Evolutionary conservation across 2,888 invertebrate genomes (phyloP).

Genomic region (Ormyrus nitidulus): DNA sequence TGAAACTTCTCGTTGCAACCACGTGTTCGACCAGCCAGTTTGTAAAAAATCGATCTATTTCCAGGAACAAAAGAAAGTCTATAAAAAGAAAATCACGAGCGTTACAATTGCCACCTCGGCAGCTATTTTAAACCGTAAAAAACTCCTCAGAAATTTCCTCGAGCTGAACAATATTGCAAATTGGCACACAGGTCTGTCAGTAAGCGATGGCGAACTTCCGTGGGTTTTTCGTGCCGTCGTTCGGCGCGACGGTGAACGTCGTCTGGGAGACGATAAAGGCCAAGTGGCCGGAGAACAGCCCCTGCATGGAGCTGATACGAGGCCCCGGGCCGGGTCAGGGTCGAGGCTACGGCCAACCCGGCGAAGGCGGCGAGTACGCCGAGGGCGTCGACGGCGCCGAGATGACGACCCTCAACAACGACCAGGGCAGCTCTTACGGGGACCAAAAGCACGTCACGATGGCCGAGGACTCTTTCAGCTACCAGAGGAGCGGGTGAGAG

Average conservation of each 20-base stretch:
- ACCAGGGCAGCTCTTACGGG: conserved; percentile 67
- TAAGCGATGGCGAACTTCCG: conserved; percentile 80
- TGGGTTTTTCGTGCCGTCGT: conserved; percentile 82
- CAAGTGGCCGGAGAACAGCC: conserved; percentile 83
- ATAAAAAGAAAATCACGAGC: too few species aligned
- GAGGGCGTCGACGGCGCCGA: conserved; percentile 73
- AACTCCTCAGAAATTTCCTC: too few species aligned
- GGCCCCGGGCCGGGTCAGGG: conserved; percentile 69
- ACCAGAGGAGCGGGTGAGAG: conserved; percentile 71
- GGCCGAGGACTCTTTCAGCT: conserved; percentile 73
- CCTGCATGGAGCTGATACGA: conserved; percentile 75
- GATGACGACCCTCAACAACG: conserved; percentile 74
- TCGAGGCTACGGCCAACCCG: conserved; percentile 62
- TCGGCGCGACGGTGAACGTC: conserved; percentile 87
- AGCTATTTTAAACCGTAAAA: too few species aligned
- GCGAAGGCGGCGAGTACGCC: conserved; percentile 62
- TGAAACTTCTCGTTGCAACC: too few species aligned
- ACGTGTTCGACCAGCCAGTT: too few species aligned
- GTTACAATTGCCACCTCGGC: too few species aligned
- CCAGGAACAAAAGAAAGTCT: too few species aligned
- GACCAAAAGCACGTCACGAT: conserved; percentile 70
- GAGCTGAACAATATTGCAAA: neutral
- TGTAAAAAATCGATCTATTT: too few species aligned
- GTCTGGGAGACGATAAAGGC: conserved; percentile 89
- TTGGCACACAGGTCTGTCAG: conserved; percentile 12